Conservation (phyloP, 2,797 vertebrate species). For the Leontopithecus rosalia region DNA sequence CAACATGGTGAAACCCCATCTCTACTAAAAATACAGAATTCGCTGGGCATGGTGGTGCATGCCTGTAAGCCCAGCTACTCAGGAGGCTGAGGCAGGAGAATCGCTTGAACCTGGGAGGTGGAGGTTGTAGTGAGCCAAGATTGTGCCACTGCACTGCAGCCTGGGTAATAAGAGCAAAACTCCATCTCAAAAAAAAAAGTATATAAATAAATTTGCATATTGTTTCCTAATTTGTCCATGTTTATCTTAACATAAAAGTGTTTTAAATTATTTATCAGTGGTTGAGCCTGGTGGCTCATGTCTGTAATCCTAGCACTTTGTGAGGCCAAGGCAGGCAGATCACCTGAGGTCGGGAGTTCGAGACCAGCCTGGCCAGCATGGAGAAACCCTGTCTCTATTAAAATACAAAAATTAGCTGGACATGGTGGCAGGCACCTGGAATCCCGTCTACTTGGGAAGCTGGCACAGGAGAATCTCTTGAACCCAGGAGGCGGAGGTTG, state of each 20-base stretch:
- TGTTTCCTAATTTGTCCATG: not conserved
- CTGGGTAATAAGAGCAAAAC: not conserved
- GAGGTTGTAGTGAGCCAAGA: not conserved
- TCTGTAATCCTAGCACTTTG: too few species aligned
- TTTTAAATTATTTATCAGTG: not conserved
- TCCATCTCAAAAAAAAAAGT: not conserved
- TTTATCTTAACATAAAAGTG: not conserved
- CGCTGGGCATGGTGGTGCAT: not conserved
- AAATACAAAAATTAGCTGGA: too few species aligned
- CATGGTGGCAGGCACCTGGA: too few species aligned
- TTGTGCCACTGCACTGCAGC: not conserved
- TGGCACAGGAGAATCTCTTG: too few species aligned
- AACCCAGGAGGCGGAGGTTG: not conserved
- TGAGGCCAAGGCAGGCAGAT: too few species aligned
- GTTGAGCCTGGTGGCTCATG: too few species aligned
- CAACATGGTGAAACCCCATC: not conserved
- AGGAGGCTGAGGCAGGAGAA: not conserved
- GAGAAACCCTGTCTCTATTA: too few species aligned
- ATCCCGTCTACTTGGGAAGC: too few species aligned
- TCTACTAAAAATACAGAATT: not conserved
- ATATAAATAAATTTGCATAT: not conserved
- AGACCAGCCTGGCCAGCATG: too few species aligned
- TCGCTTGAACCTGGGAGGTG: fast-evolving
- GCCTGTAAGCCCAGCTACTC: not conserved
- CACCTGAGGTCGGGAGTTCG: too few species aligned